phyloP scores from a whole-genome alignment of 2,797 vertebrate genomes.

The Cyclura pinguis region DNA sequence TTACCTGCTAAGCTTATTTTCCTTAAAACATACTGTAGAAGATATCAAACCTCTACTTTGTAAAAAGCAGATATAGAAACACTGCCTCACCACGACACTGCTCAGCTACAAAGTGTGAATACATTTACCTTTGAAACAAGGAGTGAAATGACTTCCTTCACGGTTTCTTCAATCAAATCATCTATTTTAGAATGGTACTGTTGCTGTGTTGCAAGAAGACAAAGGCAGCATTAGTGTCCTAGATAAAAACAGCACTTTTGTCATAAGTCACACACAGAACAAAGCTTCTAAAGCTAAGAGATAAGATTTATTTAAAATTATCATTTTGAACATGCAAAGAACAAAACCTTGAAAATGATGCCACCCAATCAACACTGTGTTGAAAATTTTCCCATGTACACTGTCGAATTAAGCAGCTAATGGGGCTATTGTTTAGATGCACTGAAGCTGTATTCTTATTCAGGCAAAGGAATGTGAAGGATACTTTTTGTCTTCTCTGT shows the following conservation, averaged over 20 bases:
- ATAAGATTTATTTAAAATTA: conserved; percentile 79
- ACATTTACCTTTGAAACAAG: conserved; percentile 93
- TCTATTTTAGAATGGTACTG: conserved; percentile 99
- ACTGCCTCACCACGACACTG: background rate
- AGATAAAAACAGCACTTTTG: conserved; percentile 69
- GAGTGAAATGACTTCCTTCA: conserved; percentile 94
- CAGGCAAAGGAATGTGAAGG: conserved; percentile 96
- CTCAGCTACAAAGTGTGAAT: conserved; percentile 51
- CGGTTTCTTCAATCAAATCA: conserved; percentile 93
- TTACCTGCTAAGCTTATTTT: background rate
- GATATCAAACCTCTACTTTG: background rate
- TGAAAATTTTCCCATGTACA: conserved; percentile 88
- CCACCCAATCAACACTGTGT: conserved; percentile 80
- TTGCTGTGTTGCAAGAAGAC: conserved; percentile 85
- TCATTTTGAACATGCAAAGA: conserved; percentile 79
- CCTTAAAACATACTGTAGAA: background rate
- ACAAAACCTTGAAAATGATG: conserved; percentile 84
- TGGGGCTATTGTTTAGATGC: conserved; percentile 92
- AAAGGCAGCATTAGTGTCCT: conserved; percentile 73
- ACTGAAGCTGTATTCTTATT: conserved; percentile 91
- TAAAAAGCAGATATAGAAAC: conserved; percentile 13
- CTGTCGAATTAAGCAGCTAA: conserved; percentile 97
- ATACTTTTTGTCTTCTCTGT: conserved; percentile 94
- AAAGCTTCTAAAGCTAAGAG: conserved; percentile 73
- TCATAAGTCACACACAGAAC: conserved; percentile 69